Evolutionary conservation across 1,140 invertebrate genomes (phyloP).

Genomic region (Philotrypesis tridentata): DNA sequence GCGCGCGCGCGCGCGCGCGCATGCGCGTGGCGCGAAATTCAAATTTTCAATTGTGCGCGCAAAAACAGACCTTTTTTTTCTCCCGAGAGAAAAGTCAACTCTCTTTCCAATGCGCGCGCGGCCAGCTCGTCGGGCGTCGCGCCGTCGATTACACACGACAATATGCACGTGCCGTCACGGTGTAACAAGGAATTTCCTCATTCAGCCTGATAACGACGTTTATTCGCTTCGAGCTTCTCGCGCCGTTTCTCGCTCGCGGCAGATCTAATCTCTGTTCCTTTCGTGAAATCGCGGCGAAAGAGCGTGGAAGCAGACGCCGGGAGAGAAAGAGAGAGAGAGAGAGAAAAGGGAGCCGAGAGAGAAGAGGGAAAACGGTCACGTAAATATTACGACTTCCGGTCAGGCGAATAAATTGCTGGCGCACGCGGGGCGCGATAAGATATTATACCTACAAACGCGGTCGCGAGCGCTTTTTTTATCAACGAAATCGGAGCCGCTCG

Average conservation of each 20-base stretch:
- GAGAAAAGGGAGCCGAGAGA: neutral
- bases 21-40: too few relatives aligned
- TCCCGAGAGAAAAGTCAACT: too few relatives aligned
- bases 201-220: constrained; percentile 46
- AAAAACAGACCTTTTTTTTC: too few relatives aligned
- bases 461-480: constrained; percentile 32
- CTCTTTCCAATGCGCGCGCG: neutral
- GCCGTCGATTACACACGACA: constrained; percentile 29
- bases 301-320: constrained; percentile 3
- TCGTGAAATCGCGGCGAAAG: constrained; percentile 23
- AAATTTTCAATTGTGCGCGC: too few relatives aligned
- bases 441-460: neutral
- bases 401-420: constrained; percentile 37
- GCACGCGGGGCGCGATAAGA: constrained; percentile 34
- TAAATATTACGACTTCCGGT: constrained; percentile 46
- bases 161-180: constrained; percentile 37
- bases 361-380: constrained; percentile 20
- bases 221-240: constrained; percentile 33
- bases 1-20: too few relatives aligned
- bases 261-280: constrained; percentile 42
- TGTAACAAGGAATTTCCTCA: constrained; percentile 48
- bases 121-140: neutral
- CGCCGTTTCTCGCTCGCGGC: neutral
- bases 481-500: constrained; percentile 41
- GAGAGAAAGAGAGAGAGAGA: constrained; percentile 8